These are phyloP conservation scores for Ctenomys sociabilis DNA, from an alignment of 2,113 vertebrate species.

Conservation along the genomic window DNA sequence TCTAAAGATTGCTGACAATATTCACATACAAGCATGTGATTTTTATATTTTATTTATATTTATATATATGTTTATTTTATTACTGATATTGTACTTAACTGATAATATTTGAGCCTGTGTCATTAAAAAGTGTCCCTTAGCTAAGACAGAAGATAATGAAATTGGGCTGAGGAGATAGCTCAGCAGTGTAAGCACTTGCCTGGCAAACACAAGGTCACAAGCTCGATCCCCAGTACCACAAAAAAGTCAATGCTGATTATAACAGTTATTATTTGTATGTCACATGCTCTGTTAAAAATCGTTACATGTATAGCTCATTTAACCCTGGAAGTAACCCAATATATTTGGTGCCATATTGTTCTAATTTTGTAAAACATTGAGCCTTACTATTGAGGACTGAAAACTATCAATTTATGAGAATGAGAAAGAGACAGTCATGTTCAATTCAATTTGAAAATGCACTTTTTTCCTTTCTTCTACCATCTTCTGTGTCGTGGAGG, in stretches of 20 bases:
- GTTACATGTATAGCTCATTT: not conserved
- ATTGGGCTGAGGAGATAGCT: too few relatives aligned
- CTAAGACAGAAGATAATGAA: not conserved
- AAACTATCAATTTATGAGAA: not conserved
- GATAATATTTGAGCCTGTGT: not conserved
- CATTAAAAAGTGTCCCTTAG: not conserved
- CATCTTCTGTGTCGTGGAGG: rapidly evolving
- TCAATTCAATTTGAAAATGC: not conserved
- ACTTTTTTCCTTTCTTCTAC: not conserved
- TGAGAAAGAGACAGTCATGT: not conserved
- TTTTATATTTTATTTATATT: not conserved
- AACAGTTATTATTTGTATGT: not conserved
- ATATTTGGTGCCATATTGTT: not conserved
- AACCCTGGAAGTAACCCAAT: not conserved
- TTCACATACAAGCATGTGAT: not conserved
- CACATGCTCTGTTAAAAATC: not conserved
- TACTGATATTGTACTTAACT: not conserved
- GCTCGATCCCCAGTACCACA: too few relatives aligned
- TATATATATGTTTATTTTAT: not conserved
- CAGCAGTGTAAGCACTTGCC: too few relatives aligned
- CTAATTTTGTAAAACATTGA: not conserved
- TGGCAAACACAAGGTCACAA: too few relatives aligned
- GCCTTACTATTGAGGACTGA: not conserved
- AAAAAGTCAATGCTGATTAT: not conserved
- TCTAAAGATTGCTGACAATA: not conserved